Percentiles rank a stretch among this genome's conserved stretches.
phyloP scores from a whole-genome alignment of 2,113 vertebrate species.

The Colius striatus region DNA sequence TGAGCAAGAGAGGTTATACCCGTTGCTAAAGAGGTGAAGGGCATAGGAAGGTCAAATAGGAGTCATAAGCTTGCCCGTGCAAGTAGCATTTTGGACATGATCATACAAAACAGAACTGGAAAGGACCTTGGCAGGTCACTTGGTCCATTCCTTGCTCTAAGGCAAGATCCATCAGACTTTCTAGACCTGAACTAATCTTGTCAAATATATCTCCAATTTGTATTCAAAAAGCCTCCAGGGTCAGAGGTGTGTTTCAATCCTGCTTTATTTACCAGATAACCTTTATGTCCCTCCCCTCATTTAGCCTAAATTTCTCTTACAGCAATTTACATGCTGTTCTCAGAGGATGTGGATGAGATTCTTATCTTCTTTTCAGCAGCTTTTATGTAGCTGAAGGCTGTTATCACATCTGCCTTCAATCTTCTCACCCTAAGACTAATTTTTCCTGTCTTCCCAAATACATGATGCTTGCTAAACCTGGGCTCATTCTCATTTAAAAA shows the following conservation, averaged over 20 bases:
- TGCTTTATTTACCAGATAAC: background rate
- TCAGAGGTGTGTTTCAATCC: background rate
- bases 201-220: background rate
- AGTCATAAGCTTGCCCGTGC: background rate
- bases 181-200: background rate
- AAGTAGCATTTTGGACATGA: background rate
- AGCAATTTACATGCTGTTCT: background rate
- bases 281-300: background rate
- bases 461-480: background rate
- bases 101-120: background rate
- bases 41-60: background rate
- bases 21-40: background rate
- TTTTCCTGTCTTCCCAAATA: background rate
- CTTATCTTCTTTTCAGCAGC: background rate
- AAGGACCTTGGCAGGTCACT: background rate
- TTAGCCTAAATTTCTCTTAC: background rate
- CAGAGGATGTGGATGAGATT: background rate
- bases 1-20: background rate
- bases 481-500: background rate
- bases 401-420: background rate
- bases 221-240: background rate
- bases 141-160: background rate
- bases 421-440: background rate
- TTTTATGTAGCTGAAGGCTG: background rate
- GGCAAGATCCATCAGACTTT: constrained; percentile 10